phyloP scores from a whole-genome alignment of 2,797 vertebrate species.

The Enteromius fasciolatus region DNA sequence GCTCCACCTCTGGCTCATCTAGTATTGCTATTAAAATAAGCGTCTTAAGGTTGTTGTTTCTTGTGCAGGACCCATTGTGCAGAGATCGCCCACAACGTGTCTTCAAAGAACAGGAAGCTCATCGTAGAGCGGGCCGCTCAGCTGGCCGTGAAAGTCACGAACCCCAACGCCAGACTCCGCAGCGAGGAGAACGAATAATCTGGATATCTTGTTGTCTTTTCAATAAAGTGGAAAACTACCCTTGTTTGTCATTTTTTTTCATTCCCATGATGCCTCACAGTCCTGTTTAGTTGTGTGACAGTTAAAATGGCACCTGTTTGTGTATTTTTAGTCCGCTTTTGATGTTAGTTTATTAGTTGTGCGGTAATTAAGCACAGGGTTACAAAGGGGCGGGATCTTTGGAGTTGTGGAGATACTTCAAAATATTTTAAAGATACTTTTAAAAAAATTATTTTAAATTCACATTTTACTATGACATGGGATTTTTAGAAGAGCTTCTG shows the following conservation, averaged over 20 bases:
- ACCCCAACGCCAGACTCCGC: slow-evolving; percentile 96
- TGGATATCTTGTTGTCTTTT: slow-evolving; percentile 67
- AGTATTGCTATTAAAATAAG: background rate
- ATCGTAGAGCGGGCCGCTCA: slow-evolving; percentile 97
- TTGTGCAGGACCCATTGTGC: slow-evolving; percentile 89
- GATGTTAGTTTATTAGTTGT: no score
- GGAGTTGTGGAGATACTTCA: no score
- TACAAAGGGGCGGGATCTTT: no score
- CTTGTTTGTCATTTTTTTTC: background rate
- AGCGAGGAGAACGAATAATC: slow-evolving; percentile 97
- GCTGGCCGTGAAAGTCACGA: slow-evolving; percentile 96
- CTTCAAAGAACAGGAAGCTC: slow-evolving; percentile 97
- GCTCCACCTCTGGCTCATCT: background rate
- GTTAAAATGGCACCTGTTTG: background rate
- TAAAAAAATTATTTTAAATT: no score
- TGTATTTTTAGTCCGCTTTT: no score
- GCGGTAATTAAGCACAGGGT: no score
- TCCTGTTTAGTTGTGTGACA: no score
- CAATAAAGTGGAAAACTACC: slow-evolving; percentile 80
- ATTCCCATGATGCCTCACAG: no score
- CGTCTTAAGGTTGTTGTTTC: background rate
- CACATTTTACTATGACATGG: no score
- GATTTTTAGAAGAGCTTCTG: no score
- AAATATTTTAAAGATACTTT: no score
- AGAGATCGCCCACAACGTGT: slow-evolving; percentile 98